Evolutionary conservation across 2,888 invertebrate species (phyloP), one percentile per base, ranked within the genome.

Genomic region (Danaus chrysippus): DNA sequence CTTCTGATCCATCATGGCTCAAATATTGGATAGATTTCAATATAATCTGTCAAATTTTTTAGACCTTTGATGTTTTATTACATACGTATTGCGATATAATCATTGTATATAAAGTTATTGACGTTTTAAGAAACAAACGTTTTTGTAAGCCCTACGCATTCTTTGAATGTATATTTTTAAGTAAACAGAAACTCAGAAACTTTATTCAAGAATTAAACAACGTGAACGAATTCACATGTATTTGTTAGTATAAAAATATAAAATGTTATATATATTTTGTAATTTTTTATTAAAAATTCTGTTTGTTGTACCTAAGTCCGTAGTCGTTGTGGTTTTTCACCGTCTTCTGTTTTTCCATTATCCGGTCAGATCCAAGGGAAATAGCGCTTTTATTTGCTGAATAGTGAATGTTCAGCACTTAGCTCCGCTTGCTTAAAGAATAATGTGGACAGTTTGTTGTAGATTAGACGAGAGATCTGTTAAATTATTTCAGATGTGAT

Each of bases 341-440:
- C 75, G 78, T 78, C 77, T 83, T 86, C 84, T 86, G 86, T 87
- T 86, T 85, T 85, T 85, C 87, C 86, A 86, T 86, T 87, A 87
- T 78, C 79, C 83, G 81, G 83, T 82, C 81, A 82, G 84, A 83
- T 83, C 79, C 81, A 75, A 79, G 80, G 79, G 79, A 82, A 84
- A 83, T 80, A 79, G 83, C 77, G 80, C 83, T 80, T 86, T 87
- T 87, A 87, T 87, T 87, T 85, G 86, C 86, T 84, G 86, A 87
- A 86, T 86, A 85, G 84, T 83, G 82, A 81, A 84, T 84, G 84
- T 80, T 76, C 82, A 79, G 81, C 84, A 84, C 87, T 86, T 83
- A 86, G 69, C 79, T 81, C 75, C 79, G 81, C 77, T 78, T 78
- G 80, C 84, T 84, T 81, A 81, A 80, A 84, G 82, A 85, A 80